Base-by-base conservation (phyloP, 1,140 invertebrate species). In the Epicauta chinensis region DNA sequence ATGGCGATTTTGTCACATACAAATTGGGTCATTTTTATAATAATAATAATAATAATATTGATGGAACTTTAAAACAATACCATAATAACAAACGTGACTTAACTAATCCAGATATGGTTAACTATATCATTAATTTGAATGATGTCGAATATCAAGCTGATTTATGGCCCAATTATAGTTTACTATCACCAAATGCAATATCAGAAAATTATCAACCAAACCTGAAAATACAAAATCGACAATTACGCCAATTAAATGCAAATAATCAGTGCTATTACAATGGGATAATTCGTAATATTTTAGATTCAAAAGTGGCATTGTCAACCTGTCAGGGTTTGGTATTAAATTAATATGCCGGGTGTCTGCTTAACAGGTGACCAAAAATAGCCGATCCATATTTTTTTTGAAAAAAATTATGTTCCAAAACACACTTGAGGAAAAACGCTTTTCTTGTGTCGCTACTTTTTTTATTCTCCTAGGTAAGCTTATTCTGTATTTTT, bases 241-340 rank as follows among this genome's bases (percentile, higher is more conserved):
- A 53, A 30, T 39, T 69, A 5, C 38, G 51, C 15, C 54, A 56
- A 37, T 29, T 66, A n/a, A 44, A 53, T 35, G 52, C 44, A 17
- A 58, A 71, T 50, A 62, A 58, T 16, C 63, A 76, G 44, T 84
- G 81, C 55, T 77, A 82, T 63, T 82, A 76, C 56, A 69, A 68
- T 5, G 81, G 81, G 3, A 53, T 59, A 17, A 64, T 82, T 23
- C 65, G 69, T 37, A 76, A 73, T 31, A 64, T 75, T n/a, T 34
- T 54, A 0, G 53, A 68, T 35, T 82, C 79, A 1, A 69, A 65
- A 32, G 79, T 73, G 4, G 79, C 81, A 5, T 50, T 83, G n/a
- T 80, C 79, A 16, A 69, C 78, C 1, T 83, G 81, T 54, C 69
- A 81, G 39, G 81, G 81, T 16, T 69, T 84, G 73, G 81, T 83